phyloP scores from a whole-genome alignment of 1,140 invertebrate genomes.

The Bathynomus jamesi region DNA sequence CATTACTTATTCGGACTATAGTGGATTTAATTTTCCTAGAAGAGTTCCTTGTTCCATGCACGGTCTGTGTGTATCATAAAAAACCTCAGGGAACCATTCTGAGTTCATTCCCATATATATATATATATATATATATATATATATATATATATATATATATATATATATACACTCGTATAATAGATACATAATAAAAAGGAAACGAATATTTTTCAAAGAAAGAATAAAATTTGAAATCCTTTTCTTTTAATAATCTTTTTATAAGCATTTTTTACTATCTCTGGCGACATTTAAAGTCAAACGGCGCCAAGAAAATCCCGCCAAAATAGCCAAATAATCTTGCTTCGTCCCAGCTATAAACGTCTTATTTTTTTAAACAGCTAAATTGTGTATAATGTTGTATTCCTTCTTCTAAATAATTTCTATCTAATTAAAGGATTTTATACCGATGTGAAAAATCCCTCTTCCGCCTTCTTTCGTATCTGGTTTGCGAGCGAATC shows the following conservation, averaged over 20 bases:
- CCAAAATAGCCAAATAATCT: neutral
- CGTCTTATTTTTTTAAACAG: neutral
- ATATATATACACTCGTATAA: neutral
- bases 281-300: neutral
- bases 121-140: slow-evolving; percentile 3
- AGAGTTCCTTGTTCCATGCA: no score
- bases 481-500: neutral
- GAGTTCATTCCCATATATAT: neutral
- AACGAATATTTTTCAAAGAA: neutral
- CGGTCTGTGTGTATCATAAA: neutral
- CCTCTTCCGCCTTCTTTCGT: no score
- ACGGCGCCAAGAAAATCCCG: neutral
- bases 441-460: neutral
- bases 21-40: no score
- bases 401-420: neutral
- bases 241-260: neutral
- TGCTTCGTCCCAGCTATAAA: neutral
- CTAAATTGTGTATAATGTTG: neutral
- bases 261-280: neutral
- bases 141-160: slow-evolving; percentile 3
- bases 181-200: no score
- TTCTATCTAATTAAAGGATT: neutral
- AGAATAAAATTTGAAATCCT: neutral
- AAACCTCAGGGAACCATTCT: neutral
- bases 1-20: no score